Conservation (phyloP, 2,797 vertebrate species). For the Chiloscyllium punctatum region DNA sequence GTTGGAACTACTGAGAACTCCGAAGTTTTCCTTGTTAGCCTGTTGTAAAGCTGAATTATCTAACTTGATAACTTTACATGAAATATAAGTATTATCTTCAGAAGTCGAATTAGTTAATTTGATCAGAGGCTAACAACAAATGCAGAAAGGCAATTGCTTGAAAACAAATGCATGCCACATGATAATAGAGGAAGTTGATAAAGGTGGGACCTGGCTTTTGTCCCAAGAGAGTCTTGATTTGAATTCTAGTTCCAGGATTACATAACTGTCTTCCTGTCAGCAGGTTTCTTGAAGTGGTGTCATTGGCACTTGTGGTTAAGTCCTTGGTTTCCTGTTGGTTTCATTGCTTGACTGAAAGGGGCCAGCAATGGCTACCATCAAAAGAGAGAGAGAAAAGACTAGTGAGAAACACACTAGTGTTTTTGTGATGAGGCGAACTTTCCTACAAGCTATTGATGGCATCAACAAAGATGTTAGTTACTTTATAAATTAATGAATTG, state of each 20-base stretch:
- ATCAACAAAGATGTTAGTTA: neutral
- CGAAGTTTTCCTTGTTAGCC: too few species aligned
- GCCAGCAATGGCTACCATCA: neutral
- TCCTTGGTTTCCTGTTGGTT: conserved; percentile 19
- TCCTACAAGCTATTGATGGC: neutral
- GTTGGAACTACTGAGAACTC: too few species aligned
- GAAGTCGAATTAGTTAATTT: neutral
- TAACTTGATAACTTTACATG: neutral
- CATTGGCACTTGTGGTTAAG: conserved; percentile 19
- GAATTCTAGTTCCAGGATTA: conserved; percentile 26
- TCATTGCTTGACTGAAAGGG: neutral
- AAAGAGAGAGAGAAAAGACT: neutral
- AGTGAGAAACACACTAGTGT: neutral
- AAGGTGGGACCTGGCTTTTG: neutral
- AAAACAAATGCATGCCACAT: neutral
- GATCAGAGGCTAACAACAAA: neutral
- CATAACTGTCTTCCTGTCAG: neutral
- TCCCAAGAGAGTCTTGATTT: neutral
- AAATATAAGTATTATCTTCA: neutral
- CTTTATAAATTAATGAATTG: neutral
- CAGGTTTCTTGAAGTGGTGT: conserved; percentile 12
- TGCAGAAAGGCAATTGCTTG: neutral
- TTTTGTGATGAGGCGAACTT: neutral
- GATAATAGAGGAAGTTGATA: neutral
- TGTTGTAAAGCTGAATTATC: neutral